A percentile compares a stretch with the other conserved stretches of the same genome.
These are phyloP conservation scores for Rhinoderma darwinii DNA, from an alignment of 2,113 vertebrate species.

Conservation along the genomic window DNA sequence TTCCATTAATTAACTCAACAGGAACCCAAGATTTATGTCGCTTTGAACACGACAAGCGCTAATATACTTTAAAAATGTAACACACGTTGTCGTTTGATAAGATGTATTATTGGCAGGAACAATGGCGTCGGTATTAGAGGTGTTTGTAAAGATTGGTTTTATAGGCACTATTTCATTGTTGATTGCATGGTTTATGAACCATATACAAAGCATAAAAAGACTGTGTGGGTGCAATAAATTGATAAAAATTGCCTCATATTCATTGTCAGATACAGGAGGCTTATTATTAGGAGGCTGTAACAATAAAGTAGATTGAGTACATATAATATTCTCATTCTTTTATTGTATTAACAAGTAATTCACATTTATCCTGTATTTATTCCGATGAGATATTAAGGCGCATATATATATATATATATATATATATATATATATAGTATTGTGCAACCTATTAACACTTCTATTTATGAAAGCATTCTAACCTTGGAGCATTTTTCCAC, in stretches of 20 bases:
- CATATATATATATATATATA: too few species aligned
- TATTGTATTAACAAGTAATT: background rate
- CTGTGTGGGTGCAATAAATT: constrained; percentile 47
- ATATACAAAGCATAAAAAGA: constrained; percentile 46
- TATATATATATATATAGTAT: too few species aligned
- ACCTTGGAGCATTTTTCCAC: too few species aligned
- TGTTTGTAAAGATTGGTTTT: constrained; percentile 52
- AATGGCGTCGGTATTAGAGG: constrained; percentile 35
- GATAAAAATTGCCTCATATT: constrained; percentile 36
- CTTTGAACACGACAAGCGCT: constrained; percentile 12
- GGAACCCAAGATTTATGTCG: constrained; percentile 37
- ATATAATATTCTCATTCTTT: background rate
- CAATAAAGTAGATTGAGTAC: background rate
- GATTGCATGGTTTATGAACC: constrained; percentile 51
- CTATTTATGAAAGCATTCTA: too few species aligned
- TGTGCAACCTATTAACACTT: too few species aligned
- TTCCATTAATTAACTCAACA: constrained; percentile 48
- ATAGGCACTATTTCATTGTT: constrained; percentile 47
- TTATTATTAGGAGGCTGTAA: constrained; percentile 8
- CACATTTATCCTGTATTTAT: background rate
- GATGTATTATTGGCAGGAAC: constrained; percentile 51
- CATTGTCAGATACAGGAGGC: constrained; percentile 21
- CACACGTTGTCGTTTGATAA: constrained; percentile 32
- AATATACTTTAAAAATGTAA: constrained; percentile 46
- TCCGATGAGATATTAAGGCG: background rate